Conservation (phyloP, 2,888 invertebrate genomes). For the Chesias legatella region DNA sequence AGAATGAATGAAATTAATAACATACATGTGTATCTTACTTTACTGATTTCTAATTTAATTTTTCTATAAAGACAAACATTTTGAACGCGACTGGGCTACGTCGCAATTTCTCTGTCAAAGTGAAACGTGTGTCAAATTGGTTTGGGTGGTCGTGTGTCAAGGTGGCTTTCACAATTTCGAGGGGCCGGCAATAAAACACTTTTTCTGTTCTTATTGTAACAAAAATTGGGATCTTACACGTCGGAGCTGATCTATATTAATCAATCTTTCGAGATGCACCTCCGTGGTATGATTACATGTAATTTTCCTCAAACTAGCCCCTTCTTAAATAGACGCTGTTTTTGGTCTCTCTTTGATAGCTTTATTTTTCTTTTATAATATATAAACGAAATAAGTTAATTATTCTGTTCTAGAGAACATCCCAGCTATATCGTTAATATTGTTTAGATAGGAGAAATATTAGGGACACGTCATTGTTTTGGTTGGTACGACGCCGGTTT, state of each 20-base stretch:
- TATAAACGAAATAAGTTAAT: too few relatives aligned
- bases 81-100: slow-evolving; percentile 36
- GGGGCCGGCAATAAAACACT: slow-evolving; percentile 7
- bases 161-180: background rate
- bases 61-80: background rate
- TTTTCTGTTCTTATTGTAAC: background rate
- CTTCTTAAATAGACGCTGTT: too few relatives aligned
- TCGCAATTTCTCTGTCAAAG: slow-evolving; percentile 60
- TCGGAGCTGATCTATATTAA: slow-evolving; percentile 27
- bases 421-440: background rate
- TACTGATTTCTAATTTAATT: too few relatives aligned
- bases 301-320: too few relatives aligned
- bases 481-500: slow-evolving; percentile 30
- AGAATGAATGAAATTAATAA: too few relatives aligned
- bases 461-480: slow-evolving; percentile 61
- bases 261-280: slow-evolving; percentile 42
- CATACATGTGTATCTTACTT: too few relatives aligned
- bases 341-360: too few relatives aligned
- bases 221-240: background rate
- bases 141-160: background rate
- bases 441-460: background rate
- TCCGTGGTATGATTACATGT: slow-evolving; percentile 51
- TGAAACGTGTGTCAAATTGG: slow-evolving; percentile 14
- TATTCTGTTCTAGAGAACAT: too few relatives aligned
- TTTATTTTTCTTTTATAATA: too few relatives aligned